Conservation (phyloP, 2,888 invertebrate species). For the Eilema griseolum region DNA sequence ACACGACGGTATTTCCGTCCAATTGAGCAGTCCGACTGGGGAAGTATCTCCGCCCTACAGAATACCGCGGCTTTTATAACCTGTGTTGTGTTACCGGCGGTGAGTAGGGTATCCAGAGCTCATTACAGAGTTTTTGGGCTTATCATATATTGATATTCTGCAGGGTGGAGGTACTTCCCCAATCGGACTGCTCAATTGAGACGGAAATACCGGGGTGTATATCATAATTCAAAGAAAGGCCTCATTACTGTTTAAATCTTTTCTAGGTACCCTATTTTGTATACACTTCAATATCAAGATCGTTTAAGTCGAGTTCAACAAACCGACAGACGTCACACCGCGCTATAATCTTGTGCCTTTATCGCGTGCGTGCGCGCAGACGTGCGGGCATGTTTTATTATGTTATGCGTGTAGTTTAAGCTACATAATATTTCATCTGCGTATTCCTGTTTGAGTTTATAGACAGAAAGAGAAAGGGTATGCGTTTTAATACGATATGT, state of each 20-base stretch:
- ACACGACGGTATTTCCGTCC: too few species aligned
- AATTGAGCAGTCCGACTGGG: too few species aligned
- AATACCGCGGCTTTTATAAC: too few species aligned
- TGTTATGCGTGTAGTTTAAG: conserved; percentile 6
- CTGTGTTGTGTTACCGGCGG: too few species aligned
- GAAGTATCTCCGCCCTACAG: too few species aligned
- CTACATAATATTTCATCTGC: not conserved
- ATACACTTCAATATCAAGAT: conserved; percentile 7
- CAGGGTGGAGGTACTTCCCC: too few species aligned
- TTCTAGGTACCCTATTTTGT: not conserved
- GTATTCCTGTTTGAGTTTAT: not conserved
- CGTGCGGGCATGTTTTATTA: conserved; percentile 20
- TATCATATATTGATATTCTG: too few species aligned
- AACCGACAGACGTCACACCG: conserved; percentile 37
- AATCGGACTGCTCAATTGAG: too few species aligned
- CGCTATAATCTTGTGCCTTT: conserved; percentile 43
- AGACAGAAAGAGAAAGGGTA: not conserved
- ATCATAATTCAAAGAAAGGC: not conserved
- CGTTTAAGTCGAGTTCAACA: conserved; percentile 44
- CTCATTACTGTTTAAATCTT: not conserved
- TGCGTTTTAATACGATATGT: too few species aligned
- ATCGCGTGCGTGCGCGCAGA: conserved; percentile 33
- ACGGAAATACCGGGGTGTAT: too few species aligned
- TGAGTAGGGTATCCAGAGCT: too few species aligned
- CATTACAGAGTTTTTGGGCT: too few species aligned